A percentile compares a stretch with the other conserved stretches of the same genome.
Conservation (phyloP, 2,797 vertebrate genomes). For the Knipowitschia caucasica region DNA sequence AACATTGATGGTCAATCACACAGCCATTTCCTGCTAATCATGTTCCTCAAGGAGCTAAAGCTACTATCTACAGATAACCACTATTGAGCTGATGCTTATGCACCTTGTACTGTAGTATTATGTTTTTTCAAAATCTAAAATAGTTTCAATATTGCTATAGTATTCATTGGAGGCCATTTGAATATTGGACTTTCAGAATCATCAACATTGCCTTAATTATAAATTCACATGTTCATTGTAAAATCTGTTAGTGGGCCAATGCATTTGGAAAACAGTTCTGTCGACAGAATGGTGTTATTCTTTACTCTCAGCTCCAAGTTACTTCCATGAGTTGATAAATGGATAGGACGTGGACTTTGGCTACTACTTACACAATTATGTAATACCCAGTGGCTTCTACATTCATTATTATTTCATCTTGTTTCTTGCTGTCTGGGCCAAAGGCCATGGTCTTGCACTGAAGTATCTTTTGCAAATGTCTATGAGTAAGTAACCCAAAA, state of each 20-base stretch:
- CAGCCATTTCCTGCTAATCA: constrained; percentile 21
- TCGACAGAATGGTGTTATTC: neutral
- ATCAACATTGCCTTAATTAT: neutral
- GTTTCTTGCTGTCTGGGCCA: constrained; percentile 16
- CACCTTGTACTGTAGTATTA: too few species aligned
- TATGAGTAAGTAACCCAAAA: too few species aligned
- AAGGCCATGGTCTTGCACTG: too few species aligned
- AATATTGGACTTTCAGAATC: too few species aligned
- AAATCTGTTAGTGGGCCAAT: too few species aligned
- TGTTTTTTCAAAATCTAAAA: too few species aligned
- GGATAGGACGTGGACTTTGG: constrained; percentile 1
- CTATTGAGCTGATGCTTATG: neutral
- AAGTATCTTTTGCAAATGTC: too few species aligned
- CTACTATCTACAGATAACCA: neutral
- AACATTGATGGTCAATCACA: constrained; percentile 77
- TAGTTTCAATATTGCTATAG: too few species aligned
- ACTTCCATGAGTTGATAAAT: constrained; percentile 1
- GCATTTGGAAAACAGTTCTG: neutral
- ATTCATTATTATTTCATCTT: neutral
- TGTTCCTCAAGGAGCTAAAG: constrained; percentile 2
- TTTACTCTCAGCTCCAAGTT: neutral
- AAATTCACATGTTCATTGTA: too few species aligned
- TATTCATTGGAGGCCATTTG: too few species aligned
- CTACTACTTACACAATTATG: neutral
- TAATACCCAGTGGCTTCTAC: constrained; percentile 1